Conservation (phyloP, 2,113 vertebrate genomes). For the Tachycineta bicolor region DNA sequence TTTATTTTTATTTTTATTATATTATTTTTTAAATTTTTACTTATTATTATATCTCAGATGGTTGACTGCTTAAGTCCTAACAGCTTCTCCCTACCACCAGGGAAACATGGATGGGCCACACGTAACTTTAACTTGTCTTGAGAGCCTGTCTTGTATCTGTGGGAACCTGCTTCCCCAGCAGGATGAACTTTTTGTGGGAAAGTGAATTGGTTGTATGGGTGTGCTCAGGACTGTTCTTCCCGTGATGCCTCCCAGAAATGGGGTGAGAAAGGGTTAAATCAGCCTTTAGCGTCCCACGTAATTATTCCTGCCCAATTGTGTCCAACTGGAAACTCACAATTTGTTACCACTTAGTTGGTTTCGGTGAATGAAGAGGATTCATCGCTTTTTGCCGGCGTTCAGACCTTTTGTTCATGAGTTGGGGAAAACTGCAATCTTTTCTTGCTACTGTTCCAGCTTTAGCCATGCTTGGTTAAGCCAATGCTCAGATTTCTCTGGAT, state of each 20-base stretch:
- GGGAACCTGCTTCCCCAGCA: constrained; percentile 56
- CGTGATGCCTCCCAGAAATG: neutral
- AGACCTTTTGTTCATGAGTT: constrained; percentile 36
- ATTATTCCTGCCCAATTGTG: constrained; percentile 29
- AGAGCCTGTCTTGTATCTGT: constrained; percentile 40
- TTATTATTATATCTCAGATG: neutral
- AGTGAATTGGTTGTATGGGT: constrained; percentile 10
- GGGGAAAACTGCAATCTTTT: constrained; percentile 53
- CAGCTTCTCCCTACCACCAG: constrained; percentile 10
- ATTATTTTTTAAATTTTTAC: neutral
- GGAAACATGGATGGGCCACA: constrained; percentile 33
- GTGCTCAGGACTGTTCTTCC: neutral
- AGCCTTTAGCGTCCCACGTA: neutral
- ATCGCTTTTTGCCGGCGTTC: neutral
- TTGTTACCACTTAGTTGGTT: constrained; percentile 67
- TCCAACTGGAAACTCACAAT: constrained; percentile 39
- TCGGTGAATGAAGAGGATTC: constrained; percentile 60
- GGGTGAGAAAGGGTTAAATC: constrained; percentile 29
- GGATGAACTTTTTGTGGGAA: constrained; percentile 19
- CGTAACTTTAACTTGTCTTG: constrained; percentile 31
- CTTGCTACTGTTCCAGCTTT: constrained; percentile 66
- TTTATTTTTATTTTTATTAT: too few species aligned
- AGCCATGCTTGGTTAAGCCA: constrained; percentile 62
- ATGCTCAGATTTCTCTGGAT: neutral
- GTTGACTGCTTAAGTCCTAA: neutral